Percentiles rank a stretch among this genome's conserved stretches.
These are phyloP conservation scores for Cephalopachus bancanus DNA, from an alignment of 2,797 vertebrate species.

Conservation along the genomic window DNA sequence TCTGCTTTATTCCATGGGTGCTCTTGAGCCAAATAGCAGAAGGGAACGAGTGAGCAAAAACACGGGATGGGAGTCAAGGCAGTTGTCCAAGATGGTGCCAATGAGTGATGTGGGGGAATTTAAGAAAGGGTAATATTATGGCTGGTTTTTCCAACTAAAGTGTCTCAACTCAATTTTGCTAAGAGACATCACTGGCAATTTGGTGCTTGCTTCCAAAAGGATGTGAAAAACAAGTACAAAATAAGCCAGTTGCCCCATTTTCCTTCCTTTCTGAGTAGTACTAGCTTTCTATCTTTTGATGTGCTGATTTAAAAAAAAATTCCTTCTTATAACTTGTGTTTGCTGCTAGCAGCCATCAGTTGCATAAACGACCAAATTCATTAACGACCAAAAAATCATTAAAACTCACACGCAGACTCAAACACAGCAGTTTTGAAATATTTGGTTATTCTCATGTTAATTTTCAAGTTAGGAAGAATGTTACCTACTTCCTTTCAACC, in stretches of 20 bases:
- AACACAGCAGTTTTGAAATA: background rate
- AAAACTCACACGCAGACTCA: background rate
- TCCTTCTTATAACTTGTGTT: slow-evolving; percentile 58
- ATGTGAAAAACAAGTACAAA: slow-evolving; percentile 71
- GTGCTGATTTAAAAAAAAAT: slow-evolving; percentile 62
- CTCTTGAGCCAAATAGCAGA: slow-evolving; percentile 71
- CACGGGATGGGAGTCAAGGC: background rate
- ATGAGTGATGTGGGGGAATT: slow-evolving; percentile 49
- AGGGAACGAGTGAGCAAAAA: background rate
- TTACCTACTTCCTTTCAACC: slow-evolving; percentile 33
- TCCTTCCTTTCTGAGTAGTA: slow-evolving; percentile 72
- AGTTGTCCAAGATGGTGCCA: slow-evolving; percentile 67
- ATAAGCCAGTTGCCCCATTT: slow-evolving; percentile 74
- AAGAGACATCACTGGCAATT: slow-evolving; percentile 62
- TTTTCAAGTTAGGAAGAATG: slow-evolving; percentile 52
- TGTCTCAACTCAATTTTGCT: slow-evolving; percentile 74
- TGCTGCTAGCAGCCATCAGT: slow-evolving; percentile 27
- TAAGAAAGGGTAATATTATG: slow-evolving; percentile 67
- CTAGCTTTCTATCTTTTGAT: slow-evolving; percentile 78
- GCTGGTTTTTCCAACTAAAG: slow-evolving; percentile 57
- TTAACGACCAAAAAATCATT: too few relatives aligned
- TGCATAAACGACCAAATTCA: slow-evolving; percentile 6
- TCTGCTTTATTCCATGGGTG: slow-evolving; percentile 71
- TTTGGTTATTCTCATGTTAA: slow-evolving; percentile 5
- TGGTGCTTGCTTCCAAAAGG: slow-evolving; percentile 59